These are phyloP conservation scores for Hydropotes inermis DNA, from an alignment of 2,113 vertebrate species.

Conservation along the genomic window DNA sequence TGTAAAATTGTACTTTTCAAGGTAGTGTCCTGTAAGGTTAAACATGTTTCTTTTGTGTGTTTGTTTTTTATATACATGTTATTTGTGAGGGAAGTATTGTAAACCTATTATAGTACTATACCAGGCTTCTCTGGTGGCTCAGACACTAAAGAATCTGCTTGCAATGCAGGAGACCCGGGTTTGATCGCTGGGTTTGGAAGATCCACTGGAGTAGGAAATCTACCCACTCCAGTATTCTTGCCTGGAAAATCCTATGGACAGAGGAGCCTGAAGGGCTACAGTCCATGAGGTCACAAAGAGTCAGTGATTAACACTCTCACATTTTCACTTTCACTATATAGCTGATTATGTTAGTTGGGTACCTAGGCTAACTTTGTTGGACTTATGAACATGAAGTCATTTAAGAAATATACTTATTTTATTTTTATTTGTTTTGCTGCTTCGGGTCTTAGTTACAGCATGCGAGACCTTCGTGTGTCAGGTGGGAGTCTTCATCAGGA, in stretches of 20 bases:
- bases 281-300: neutral
- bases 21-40: neutral
- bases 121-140: neutral
- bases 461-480: neutral
- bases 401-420: neutral
- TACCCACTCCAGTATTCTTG: neutral
- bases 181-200: neutral
- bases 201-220: neutral
- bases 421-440: neutral
- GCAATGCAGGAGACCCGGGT: neutral
- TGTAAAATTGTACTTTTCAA: neutral
- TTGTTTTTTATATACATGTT: neutral
- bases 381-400: neutral
- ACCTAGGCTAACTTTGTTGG: neutral
- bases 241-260: neutral
- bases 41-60: neutral
- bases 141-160: neutral
- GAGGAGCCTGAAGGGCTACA: neutral
- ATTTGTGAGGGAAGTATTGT: neutral
- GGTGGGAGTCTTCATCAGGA: neutral
- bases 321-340: neutral
- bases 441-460: neutral
- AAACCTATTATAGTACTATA: neutral
- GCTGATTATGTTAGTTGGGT: neutral
- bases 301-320: neutral